Evolutionary conservation across 2,888 invertebrate genomes (phyloP), one percentile per base, ranked within the genome.

Genomic region (Synergus gifuensis): DNA sequence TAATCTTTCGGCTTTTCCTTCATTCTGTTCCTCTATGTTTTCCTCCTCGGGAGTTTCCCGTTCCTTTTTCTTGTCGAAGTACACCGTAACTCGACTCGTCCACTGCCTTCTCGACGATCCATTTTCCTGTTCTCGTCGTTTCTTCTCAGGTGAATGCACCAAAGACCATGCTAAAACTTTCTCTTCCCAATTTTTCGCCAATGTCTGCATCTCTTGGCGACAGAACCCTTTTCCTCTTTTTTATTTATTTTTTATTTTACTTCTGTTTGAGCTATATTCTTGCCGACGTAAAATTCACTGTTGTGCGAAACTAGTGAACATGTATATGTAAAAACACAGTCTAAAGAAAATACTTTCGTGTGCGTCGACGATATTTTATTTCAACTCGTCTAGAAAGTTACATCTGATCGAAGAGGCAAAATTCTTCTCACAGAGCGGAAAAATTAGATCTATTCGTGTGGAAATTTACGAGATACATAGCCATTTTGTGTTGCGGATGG

Each of bases 391-490:
- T 54, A 73, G 73, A 73, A 73, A 73, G 73, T 73, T 73, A 73
- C 73, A 18, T 73, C 73, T 73, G 54, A 73, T 73, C 73, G 73
- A 49, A 73, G 54, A 73, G 73, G 36, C 49, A 12, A 73, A 58
- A 73, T 58, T 73, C 73, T 73, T 58, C 18, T 73, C 40, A 54
- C 36, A 73, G 36, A 54, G 73, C 54, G 73, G 73, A 73, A 73
- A 73, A 73, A 73, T 58, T 73, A 73, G 73, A 40, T 36, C 54
- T 18, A 73, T 54, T 73, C 73, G 73, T 58, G 73, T 73, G 73
- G 54, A 73, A 73, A 73, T 73, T 58, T 40, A 73, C 73, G 73
- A 73, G 73, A 73, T 73, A 73, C 54, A 73, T 49, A 58, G n/a
- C 49, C 54, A 73, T 73, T 54, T 73, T 73, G n/a, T 73, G 54